phyloP scores from a whole-genome alignment of 1,140 invertebrate species.

The Schmidtea mediterranea region DNA sequence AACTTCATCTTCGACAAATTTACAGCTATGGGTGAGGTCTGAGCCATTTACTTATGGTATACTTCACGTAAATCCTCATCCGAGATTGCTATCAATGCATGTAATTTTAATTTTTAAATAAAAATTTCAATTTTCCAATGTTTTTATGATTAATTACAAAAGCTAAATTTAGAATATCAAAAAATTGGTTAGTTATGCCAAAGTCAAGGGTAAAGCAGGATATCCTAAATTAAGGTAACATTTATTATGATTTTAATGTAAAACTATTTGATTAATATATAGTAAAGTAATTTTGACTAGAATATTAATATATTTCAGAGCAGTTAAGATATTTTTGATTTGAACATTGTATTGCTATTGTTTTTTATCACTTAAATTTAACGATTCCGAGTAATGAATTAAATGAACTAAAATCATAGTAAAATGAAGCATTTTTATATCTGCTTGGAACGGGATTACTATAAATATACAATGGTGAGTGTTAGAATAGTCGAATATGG shows the following conservation, averaged over 20 bases:
- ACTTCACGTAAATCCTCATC: conserved; percentile 16
- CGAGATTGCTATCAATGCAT: conserved; percentile 12
- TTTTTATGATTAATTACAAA: neutral
- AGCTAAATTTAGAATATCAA: conserved; percentile 19
- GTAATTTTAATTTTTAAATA: conserved; percentile 10
- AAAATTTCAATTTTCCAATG: conserved; percentile 2
- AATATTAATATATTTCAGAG: too few species aligned
- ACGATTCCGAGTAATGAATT: too few species aligned
- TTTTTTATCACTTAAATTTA: too few species aligned
- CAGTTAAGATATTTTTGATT: too few species aligned
- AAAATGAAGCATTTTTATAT: too few species aligned
- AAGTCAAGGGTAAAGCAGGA: conserved; percentile 19
- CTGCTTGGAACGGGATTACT: too few species aligned
- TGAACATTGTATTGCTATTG: too few species aligned
- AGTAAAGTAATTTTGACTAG: too few species aligned
- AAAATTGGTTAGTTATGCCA: conserved; percentile 24
- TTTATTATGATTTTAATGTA: neutral
- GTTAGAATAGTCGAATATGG: too few species aligned
- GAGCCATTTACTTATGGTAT: conserved; percentile 25
- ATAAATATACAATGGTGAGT: too few species aligned
- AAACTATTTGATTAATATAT: neutral
- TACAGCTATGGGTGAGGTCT: conserved; percentile 21
- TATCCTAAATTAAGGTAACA: conserved; percentile 21
- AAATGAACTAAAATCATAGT: too few species aligned
- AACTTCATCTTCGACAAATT: neutral